phyloP scores from a whole-genome alignment of 2,113 vertebrate genomes.

The Festucalex cinctus region DNA sequence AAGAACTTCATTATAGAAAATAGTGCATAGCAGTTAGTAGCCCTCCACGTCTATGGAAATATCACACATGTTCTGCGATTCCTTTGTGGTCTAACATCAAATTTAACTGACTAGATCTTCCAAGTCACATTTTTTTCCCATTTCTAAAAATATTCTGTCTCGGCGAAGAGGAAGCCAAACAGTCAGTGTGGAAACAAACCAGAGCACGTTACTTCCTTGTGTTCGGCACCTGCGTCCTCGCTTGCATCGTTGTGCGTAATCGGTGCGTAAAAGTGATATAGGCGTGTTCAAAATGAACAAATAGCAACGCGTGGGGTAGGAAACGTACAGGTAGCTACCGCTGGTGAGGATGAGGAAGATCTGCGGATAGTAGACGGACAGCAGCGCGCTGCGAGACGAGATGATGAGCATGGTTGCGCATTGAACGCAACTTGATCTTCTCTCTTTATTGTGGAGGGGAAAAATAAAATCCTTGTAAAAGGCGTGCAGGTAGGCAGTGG shows the following conservation, averaged over 20 bases:
- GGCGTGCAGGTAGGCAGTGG: slow-evolving; percentile 49
- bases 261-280: slow-evolving; percentile 5
- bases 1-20: too few relatives aligned
- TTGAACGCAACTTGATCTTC: slow-evolving; percentile 64
- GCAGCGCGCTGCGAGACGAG: slow-evolving; percentile 87
- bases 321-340: slow-evolving; percentile 92
- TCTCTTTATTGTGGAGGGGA: slow-evolving; percentile 17
- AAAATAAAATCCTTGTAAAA: slow-evolving; percentile 48
- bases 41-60: background rate
- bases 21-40: background rate
- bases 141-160: slow-evolving; percentile 1
- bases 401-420: slow-evolving; percentile 88
- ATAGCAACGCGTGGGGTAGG: background rate
- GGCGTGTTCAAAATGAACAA: background rate
- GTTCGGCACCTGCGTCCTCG: slow-evolving; percentile 12
- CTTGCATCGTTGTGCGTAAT: slow-evolving; percentile 21
- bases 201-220: background rate
- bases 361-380: slow-evolving; percentile 94
- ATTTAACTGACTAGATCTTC: background rate
- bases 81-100: background rate
- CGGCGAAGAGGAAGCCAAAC: background rate
- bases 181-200: background rate
- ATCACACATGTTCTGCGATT: background rate
- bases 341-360: slow-evolving; percentile 98
- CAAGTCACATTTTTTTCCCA: background rate